These are phyloP conservation scores for Gnathonemus echidnorhynchus DNA, from an alignment of 2,113 vertebrate genomes.

Conservation along the genomic window DNA sequence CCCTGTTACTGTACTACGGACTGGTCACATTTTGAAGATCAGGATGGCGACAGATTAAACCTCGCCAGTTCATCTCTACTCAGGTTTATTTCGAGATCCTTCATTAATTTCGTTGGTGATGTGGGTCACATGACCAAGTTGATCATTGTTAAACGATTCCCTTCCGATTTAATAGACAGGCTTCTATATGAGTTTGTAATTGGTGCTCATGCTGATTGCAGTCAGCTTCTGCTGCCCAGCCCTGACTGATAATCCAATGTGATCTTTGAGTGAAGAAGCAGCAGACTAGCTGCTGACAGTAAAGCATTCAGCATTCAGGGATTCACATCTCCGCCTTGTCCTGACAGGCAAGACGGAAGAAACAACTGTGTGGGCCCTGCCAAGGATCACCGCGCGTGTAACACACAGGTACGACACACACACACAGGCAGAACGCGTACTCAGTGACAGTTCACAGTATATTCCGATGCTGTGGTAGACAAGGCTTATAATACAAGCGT, in stretches of 20 bases:
- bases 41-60: not conserved
- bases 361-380: slow-evolving; percentile 71
- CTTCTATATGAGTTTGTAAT: not conserved
- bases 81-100: not conserved
- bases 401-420: slow-evolving; percentile 15
- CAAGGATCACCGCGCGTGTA: slow-evolving; percentile 69
- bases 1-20: not conserved
- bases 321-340: not conserved
- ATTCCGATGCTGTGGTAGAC: not conserved
- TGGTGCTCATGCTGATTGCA: not conserved
- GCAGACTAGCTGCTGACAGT: not conserved
- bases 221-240: not conserved
- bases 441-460: not conserved
- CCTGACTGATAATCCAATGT: not conserved
- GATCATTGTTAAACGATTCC: not conserved
- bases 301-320: not conserved
- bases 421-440: not conserved
- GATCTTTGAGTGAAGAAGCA: not conserved
- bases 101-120: not conserved
- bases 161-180: not conserved
- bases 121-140: not conserved
- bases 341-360: slow-evolving; percentile 69
- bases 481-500: not conserved
- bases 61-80: not conserved
- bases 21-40: not conserved